phyloP scores from a whole-genome alignment of 2,113 vertebrate species.

The Chloebia gouldiae region DNA sequence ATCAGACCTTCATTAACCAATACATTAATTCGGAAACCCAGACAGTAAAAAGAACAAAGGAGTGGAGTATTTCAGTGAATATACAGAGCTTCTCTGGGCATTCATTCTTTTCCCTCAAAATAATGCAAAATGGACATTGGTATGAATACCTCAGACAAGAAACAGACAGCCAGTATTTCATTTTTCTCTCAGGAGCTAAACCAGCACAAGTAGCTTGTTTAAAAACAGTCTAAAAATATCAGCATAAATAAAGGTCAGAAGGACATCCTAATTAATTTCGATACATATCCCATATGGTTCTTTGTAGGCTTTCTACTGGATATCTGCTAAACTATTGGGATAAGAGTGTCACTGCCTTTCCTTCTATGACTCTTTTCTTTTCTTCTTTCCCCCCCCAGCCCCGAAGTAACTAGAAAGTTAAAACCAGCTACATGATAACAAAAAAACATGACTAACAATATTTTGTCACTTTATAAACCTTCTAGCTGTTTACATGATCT shows the following conservation, averaged over 20 bases:
- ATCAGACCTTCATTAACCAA: background rate
- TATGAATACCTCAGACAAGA: background rate
- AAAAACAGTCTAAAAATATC: background rate
- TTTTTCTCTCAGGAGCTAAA: background rate
- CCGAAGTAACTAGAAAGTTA: background rate
- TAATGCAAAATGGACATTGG: background rate
- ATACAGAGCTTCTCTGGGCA: background rate
- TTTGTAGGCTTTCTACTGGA: background rate
- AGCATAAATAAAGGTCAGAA: background rate
- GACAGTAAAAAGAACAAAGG: background rate
- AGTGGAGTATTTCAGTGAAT: background rate
- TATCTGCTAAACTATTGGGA: background rate
- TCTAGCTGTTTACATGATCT: background rate
- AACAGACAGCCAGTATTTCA: background rate
- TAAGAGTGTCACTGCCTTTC: background rate
- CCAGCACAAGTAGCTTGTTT: background rate
- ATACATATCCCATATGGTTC: background rate
- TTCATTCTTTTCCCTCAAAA: background rate
- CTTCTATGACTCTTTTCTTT: background rate
- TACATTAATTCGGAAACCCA: background rate
- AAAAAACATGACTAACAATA: background rate
- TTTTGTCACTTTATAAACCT: background rate
- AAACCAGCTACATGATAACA: background rate
- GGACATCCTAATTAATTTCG: background rate
- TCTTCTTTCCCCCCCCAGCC: no score